Evolutionary conservation across 2,797 vertebrate species (phyloP).

Genomic region (Tokudaia tokunoshimensis): DNA sequence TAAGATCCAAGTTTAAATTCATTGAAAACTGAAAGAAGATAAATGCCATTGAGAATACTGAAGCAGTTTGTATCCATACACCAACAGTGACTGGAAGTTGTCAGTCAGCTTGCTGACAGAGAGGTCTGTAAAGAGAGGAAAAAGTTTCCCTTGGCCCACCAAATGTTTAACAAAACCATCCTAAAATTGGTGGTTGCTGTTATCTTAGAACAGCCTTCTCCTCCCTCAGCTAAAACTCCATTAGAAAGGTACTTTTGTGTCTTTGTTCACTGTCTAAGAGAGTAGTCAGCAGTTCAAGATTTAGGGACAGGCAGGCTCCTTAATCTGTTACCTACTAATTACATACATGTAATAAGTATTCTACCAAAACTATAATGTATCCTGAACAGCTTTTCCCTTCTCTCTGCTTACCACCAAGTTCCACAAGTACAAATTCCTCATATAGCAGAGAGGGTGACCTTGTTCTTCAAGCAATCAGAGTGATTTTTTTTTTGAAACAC

Average conservation of each 20-base stretch:
- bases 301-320: not conserved
- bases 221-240: not conserved
- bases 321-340: not conserved
- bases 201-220: not conserved
- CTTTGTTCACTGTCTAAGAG: slow-evolving; percentile 20
- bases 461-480: not conserved
- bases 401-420: not conserved
- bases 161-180: slow-evolving; percentile 45
- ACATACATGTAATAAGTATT: not conserved
- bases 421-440: not conserved
- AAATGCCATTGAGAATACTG: not conserved
- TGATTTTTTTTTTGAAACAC: not conserved
- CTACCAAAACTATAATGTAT: not conserved
- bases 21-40: slow-evolving; percentile 57
- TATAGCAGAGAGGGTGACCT: not conserved
- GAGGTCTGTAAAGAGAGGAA: not conserved
- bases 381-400: not conserved
- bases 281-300: not conserved
- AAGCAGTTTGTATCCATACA: not conserved
- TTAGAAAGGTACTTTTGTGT: slow-evolving; percentile 21
- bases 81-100: not conserved
- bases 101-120: not conserved
- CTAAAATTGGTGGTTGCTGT: slow-evolving; percentile 48
- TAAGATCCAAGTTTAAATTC: not conserved
- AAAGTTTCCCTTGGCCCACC: not conserved